Evolutionary conservation across 2,113 vertebrate species (phyloP).

Genomic region (Columbina picui): DNA sequence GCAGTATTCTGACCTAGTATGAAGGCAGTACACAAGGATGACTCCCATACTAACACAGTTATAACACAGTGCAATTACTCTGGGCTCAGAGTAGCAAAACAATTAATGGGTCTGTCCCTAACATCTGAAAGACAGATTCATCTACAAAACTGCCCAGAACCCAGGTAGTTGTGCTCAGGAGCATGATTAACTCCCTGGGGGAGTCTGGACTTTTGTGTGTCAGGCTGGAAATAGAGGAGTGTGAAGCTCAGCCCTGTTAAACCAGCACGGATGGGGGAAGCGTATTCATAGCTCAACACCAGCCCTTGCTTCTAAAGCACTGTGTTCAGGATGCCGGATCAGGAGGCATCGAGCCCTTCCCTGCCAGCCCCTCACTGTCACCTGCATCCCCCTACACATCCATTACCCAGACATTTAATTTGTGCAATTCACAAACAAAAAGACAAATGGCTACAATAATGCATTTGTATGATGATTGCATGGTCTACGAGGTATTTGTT

Average conservation of each 20-base stretch:
- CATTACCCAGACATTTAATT: neutral
- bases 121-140: neutral
- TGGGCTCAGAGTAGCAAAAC: neutral
- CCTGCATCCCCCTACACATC: neutral
- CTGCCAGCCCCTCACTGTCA: neutral
- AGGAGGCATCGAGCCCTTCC: neutral
- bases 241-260: neutral
- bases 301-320: neutral
- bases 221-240: neutral
- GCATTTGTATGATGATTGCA: neutral
- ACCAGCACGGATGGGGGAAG: neutral
- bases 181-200: neutral
- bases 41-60: neutral
- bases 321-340: neutral
- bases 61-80: neutral
- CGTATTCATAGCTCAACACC: neutral
- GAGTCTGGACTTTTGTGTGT: neutral
- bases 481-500: neutral
- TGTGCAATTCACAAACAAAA: constrained; percentile 7
- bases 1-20: neutral
- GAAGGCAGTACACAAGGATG: neutral
- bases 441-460: constrained; percentile 1
- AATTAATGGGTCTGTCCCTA: neutral
- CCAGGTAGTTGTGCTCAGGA: neutral
- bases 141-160: neutral